Conservation (phyloP, 2,888 invertebrate genomes). For the Meteorus cinctellus region DNA sequence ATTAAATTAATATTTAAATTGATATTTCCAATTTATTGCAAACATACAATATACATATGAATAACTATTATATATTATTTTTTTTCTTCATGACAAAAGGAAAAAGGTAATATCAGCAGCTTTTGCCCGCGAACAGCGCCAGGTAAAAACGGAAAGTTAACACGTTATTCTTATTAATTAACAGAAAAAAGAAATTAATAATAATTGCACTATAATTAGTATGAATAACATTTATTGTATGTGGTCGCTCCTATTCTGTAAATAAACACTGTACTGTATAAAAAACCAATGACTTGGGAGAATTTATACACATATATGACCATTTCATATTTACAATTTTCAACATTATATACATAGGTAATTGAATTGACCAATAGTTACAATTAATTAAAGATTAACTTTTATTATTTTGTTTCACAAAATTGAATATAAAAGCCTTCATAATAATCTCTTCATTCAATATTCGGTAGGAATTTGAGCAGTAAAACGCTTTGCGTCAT, state of each 20-base stretch:
- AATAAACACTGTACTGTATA: slow-evolving; percentile 72
- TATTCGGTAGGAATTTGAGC: slow-evolving; percentile 1
- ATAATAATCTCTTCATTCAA: background rate
- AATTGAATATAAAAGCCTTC: background rate
- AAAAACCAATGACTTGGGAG: slow-evolving; percentile 46
- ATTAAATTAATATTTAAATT: slow-evolving; percentile 2
- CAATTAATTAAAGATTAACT: background rate
- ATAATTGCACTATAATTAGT: slow-evolving; percentile 70
- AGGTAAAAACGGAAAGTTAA: slow-evolving; percentile 57
- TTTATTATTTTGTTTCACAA: background rate
- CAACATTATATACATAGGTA: background rate
- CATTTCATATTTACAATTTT: slow-evolving; percentile 3
- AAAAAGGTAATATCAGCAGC: slow-evolving; percentile 27
- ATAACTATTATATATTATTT: background rate
- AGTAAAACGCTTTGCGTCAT: background rate
- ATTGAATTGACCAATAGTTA: background rate
- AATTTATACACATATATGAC: background rate
- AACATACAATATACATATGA: background rate
- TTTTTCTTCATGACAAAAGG: background rate
- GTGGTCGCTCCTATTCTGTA: slow-evolving; percentile 72
- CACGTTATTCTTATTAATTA: slow-evolving; percentile 60
- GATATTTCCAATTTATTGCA: background rate
- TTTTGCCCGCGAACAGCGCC: slow-evolving; percentile 50
- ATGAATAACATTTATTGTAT: slow-evolving; percentile 68
- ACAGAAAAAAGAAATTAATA: slow-evolving; percentile 62